Evolutionary conservation across 92 coral and sea anemone species (phyloP).

Genomic region (Heteractis magnifica): DNA sequence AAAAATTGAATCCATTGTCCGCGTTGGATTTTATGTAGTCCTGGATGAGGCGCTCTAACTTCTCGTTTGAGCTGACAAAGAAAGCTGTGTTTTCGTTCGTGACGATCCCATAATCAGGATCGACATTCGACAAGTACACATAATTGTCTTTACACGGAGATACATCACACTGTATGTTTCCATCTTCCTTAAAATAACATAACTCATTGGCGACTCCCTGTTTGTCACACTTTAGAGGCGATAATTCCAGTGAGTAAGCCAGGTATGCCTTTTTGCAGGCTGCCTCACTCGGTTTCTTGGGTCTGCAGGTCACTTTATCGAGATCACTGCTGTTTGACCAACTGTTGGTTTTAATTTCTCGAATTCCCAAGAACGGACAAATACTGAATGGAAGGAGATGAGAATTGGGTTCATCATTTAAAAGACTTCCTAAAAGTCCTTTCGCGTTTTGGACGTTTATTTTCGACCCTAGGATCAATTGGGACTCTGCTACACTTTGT

Average conservation of each 20-base stretch:
- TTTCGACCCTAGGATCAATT: not conserved
- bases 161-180: slow-evolving; percentile 61
- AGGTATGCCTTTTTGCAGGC: slow-evolving; percentile 68
- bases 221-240: slow-evolving; percentile 53
- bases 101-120: slow-evolving; percentile 68
- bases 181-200: slow-evolving; percentile 55
- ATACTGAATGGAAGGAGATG: slow-evolving; percentile 34
- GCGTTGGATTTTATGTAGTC: slow-evolving; percentile 52
- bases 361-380: slow-evolving; percentile 67
- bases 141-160: slow-evolving; percentile 63
- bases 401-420: slow-evolving; percentile 15
- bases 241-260: slow-evolving; percentile 55
- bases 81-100: slow-evolving; percentile 34
- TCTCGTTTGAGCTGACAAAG: slow-evolving; percentile 31
- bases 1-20: slow-evolving; percentile 66
- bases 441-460: not conserved
- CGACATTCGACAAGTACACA: slow-evolving; percentile 64
- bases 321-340: not conserved
- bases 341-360: slow-evolving; percentile 20
- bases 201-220: slow-evolving; percentile 25
- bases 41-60: slow-evolving; percentile 49
- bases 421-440: slow-evolving; percentile 14
- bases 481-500: not conserved
- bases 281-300: slow-evolving; percentile 37
- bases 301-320: slow-evolving; percentile 42